phyloP scores from a whole-genome alignment of 2,113 vertebrate genomes.

The Pogona vitticeps region DNA sequence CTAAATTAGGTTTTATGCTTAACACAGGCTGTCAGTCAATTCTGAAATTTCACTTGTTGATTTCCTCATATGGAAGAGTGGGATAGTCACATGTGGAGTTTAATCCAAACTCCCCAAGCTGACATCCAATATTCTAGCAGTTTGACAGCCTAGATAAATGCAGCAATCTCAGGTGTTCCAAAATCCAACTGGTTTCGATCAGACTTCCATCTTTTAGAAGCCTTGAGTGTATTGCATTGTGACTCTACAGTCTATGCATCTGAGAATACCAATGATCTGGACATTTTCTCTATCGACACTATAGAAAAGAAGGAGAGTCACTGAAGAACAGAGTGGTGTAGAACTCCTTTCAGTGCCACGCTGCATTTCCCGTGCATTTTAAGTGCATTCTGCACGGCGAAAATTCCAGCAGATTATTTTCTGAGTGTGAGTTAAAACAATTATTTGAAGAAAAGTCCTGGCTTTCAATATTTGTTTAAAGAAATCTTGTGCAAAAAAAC shows the following conservation, averaged over 20 bases:
- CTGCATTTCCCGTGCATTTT: neutral
- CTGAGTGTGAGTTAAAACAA: neutral
- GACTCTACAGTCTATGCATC: neutral
- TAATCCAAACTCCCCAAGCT: neutral
- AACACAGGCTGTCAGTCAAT: neutral
- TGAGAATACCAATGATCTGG: neutral
- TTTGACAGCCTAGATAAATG: neutral
- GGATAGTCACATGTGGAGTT: neutral
- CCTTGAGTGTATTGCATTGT: neutral
- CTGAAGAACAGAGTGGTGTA: neutral
- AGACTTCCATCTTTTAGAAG: neutral
- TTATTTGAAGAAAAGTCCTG: conserved; percentile 8
- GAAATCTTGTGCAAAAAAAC: conserved; percentile 26
- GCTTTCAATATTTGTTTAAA: conserved; percentile 15
- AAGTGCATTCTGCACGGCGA: neutral
- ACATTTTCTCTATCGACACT: neutral
- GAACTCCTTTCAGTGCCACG: neutral
- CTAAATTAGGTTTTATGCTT: neutral
- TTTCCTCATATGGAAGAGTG: neutral
- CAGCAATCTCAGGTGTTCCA: neutral
- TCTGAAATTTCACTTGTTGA: neutral
- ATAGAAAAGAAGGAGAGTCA: neutral
- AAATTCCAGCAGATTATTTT: neutral
- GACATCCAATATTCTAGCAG: neutral
- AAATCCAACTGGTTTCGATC: neutral